Base-by-base conservation (phyloP, 2,113 vertebrate genomes). In the Nothoprocta perdicaria region DNA sequence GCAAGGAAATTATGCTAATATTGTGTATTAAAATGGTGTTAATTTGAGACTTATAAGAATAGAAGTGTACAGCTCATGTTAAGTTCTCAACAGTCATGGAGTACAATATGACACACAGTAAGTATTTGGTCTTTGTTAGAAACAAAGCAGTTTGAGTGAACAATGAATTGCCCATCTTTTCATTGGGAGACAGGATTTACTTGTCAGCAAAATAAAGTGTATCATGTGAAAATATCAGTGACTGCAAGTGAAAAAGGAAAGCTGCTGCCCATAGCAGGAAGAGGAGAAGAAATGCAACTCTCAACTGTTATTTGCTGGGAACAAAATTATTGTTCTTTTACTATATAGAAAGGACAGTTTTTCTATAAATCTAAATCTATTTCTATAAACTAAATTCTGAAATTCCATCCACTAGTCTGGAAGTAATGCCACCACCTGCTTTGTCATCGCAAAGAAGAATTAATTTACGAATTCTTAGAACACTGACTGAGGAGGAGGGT, bases 21-120 rank as follows among this genome's bases (percentile, higher is more conserved):
- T 96, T 86, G 93, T 92, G 40, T 73, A 91, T 92, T 97, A 86
- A 95, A 96, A 95, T 71, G 14, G 38, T 57, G 75, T 43, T 96
- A 91, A 95, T 95, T 88, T 94, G 77, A 80, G 69, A 40, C 83
- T 95, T 95, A 68, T 61, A 91, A 86, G 92, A 89, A 90, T 91
- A 89, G 60, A 88, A 80, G 85, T 53, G 74, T 55, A 69, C 60
- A 66, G 73, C 78, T 95, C 48, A 85, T 80, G 22, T 62, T 80
- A 61, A 17, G 6, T 89, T 92, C 84, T 93, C 46, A n/a, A 91
- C 91, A 94, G 87, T 84, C 35, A 65, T 88, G 52, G 77, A 80
- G 35, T 29, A 84, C 75, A 94, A 91, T 43, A 23, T 68, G 93
- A 89, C 88, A 86, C 55, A 48, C 85, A 95, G 82, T 71, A 91